Evolutionary conservation across 2,113 vertebrate genomes (phyloP).

Genomic region (Cinclus cinclus): DNA sequence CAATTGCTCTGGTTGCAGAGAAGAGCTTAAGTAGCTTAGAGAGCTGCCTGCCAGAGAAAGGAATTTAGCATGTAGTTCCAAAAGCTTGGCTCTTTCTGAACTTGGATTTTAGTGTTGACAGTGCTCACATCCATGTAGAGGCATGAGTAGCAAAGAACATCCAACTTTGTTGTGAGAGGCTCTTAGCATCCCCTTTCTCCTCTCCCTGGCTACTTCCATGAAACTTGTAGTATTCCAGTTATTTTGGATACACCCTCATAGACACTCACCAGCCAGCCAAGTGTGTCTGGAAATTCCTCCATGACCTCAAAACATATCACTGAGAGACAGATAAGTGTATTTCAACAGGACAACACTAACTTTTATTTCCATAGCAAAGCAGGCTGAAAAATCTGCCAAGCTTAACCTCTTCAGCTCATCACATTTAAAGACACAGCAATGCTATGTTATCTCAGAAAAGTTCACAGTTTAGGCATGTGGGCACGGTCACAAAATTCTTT

Average conservation of each 20-base stretch:
- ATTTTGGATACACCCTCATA: not conserved
- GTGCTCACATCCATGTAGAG: not conserved
- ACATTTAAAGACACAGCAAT: not conserved
- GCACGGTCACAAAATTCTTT: not conserved
- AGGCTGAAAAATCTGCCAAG: not conserved
- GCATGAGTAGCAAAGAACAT: not conserved
- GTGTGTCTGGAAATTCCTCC: not conserved
- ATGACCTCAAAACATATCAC: not conserved
- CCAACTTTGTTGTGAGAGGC: not conserved
- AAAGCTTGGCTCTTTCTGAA: not conserved
- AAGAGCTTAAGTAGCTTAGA: not conserved
- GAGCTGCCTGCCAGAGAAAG: not conserved
- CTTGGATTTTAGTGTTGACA: not conserved
- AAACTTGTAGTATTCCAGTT: not conserved
- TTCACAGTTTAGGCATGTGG: not conserved
- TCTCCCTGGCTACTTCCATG: not conserved
- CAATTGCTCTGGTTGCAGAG: not conserved
- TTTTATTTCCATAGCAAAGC: not conserved
- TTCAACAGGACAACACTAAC: not conserved
- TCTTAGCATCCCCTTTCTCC: not conserved
- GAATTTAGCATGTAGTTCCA: not conserved
- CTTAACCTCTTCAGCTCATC: not conserved
- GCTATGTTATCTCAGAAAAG: not conserved
- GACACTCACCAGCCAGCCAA: not conserved
- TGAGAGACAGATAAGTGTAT: not conserved